Evolutionary conservation across 2,113 vertebrate genomes (phyloP).

Genomic region (Danionella cerebrum): DNA sequence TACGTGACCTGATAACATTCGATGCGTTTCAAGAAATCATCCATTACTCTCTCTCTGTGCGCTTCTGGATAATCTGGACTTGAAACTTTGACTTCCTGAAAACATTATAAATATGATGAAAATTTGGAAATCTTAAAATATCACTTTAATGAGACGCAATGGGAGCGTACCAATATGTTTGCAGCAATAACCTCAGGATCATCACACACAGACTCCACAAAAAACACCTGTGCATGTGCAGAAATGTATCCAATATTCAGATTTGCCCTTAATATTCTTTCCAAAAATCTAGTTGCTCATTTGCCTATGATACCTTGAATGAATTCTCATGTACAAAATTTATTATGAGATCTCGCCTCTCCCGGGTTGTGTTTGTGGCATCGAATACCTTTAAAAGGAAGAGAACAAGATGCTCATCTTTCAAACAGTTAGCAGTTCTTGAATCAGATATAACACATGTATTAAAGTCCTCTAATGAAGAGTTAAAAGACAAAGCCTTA

Average conservation of each 20-base stretch:
- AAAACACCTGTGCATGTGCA: constrained; percentile 77
- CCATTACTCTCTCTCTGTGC: constrained; percentile 90
- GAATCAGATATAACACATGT: not conserved
- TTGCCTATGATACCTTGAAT: constrained; percentile 73
- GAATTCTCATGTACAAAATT: constrained; percentile 80
- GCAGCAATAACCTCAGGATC: constrained; percentile 96
- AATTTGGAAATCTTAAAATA: too few relatives aligned
- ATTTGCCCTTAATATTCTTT: not conserved
- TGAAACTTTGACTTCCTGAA: constrained; percentile 94
- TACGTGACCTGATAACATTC: constrained; percentile 98
- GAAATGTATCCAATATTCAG: not conserved
- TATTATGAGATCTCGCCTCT: constrained; percentile 87
- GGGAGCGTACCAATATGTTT: constrained; percentile 92
- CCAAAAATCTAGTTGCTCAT: not conserved
- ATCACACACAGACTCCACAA: constrained; percentile 94
- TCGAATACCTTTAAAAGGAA: constrained; percentile 80
- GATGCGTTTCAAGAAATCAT: constrained; percentile 93
- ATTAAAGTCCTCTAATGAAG: not conserved
- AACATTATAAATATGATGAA: not conserved
- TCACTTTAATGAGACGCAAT: too few relatives aligned
- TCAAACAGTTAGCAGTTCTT: not conserved
- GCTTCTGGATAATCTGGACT: constrained; percentile 93
- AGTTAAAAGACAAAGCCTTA: constrained; percentile 56
- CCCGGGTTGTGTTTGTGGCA: constrained; percentile 94
- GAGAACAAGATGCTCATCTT: not conserved